Conservation (phyloP, 1,140 invertebrate species). For the Anoplophora glabripennis region DNA sequence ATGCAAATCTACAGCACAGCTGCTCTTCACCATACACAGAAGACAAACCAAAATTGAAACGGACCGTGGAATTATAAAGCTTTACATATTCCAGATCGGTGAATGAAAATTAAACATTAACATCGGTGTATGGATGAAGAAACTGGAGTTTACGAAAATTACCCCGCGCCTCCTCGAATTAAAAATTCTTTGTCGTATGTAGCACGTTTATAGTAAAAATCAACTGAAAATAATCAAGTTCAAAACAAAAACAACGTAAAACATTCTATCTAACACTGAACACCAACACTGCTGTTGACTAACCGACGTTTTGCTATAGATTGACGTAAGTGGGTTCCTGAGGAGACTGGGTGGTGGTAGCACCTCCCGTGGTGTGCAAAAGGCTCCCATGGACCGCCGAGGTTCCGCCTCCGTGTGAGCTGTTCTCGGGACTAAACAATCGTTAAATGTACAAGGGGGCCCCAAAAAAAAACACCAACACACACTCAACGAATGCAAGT, state of each 20-base stretch:
- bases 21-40: no score
- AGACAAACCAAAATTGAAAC: neutral
- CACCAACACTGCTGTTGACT: constrained; percentile 59
- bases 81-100: no score
- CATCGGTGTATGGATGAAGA: no score
- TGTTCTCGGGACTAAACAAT: constrained; percentile 58
- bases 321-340: constrained; percentile 91
- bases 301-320: constrained; percentile 77
- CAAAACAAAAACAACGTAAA: neutral
- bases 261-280: constrained; percentile 34
- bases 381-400: constrained; percentile 54
- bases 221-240: constrained; percentile 1
- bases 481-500: neutral
- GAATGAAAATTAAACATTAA: no score
- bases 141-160: neutral
- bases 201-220: no score
- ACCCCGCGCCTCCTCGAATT: neutral
- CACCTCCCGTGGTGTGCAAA: constrained; percentile 48
- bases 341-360: constrained; percentile 69
- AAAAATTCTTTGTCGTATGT: no score
- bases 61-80: no score
- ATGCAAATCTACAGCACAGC: no score
- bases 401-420: constrained; percentile 58
- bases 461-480: neutral
- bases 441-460: constrained; percentile 47